Evolutionary conservation across 37 sponge, comb jelly and placozoan genomes (phyloP).

Genomic region (Aplysina aerophoba): DNA sequence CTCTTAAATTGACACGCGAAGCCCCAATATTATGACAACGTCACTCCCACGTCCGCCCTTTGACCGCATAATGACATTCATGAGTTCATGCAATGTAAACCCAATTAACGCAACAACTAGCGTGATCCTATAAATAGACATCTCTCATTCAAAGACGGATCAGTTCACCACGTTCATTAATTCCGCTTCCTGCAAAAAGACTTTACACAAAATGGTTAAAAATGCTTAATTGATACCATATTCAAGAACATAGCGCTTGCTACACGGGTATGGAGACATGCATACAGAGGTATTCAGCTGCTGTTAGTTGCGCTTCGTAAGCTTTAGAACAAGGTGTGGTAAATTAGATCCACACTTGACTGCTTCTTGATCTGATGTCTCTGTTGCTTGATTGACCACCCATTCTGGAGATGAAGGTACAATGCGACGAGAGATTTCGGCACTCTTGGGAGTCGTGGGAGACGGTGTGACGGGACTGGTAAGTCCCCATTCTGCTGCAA

Average conservation of each 20-base stretch:
- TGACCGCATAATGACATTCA: too few species aligned
- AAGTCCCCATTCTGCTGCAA: constrained; percentile 25
- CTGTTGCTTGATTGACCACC: neutral
- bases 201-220: constrained; percentile 21
- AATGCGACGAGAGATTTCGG: neutral
- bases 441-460: constrained; percentile 23
- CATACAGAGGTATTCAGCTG: neutral
- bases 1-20: too few species aligned
- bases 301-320: constrained; percentile 36
- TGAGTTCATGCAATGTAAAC: too few species aligned
- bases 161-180: neutral
- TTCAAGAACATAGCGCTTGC: neutral
- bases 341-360: neutral
- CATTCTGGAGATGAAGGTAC: constrained; percentile 26
- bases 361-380: neutral
- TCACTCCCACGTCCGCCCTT: too few species aligned
- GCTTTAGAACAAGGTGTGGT: constrained; percentile 40
- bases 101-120: too few species aligned
- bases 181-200: neutral
- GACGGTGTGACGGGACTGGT: constrained; percentile 29
- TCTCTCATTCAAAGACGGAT: too few species aligned
- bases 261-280: neutral
- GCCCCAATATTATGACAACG: too few species aligned
- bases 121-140: too few species aligned
- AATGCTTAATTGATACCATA: neutral